Evolutionary conservation across 2,113 vertebrate species (phyloP), one percentile per base, ranked within the genome.

Genomic region (Phalacrocorax brasilianus): DNA sequence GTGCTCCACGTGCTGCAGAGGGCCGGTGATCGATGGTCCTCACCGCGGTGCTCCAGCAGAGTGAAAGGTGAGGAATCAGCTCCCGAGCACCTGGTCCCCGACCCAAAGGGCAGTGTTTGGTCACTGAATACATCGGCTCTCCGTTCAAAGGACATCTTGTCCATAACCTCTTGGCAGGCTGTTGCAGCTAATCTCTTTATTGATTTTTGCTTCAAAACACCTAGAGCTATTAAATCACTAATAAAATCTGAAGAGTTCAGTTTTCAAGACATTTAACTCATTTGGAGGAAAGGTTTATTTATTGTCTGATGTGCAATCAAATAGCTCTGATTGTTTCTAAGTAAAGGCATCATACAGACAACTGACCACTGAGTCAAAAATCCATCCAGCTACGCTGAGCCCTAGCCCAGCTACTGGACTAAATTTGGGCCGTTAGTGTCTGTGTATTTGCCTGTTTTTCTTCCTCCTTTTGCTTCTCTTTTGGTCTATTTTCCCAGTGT

Each of bases 191-290:
- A 93, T 92, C 63, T 61, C 87, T 70, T 58, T 55, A 92, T 95
- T 91, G 92, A 97, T 94, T 92, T 88, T 42, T 89, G 63, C 59
- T 93, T 93, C 80, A 85, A 32, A 85, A 20, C 95, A 88, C 88
- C 88, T 82, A 72, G 53, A 88, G 78, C 78, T 83, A 11, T 24
- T 96, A 74, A 85, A 62, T 83, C 79, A 70, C 85, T 85, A 56
- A 85, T 73, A 61, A 92, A 90, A 92, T 61, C 88, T 38, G 79
- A 61, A 66, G 53, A 91, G 79, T 47, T 83, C 27, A 1, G 14
- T 65, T 91, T 88, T 83, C 5, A 8, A 79, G 88, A 38, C 24
- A 1, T 88, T 95, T 90, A 94, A 49, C 67, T 93, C 49, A 2
- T 79, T 70, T 93, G 74, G 90, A 88, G 68, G 45, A 45, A 62